Evolutionary conservation across 2,113 vertebrate species (phyloP), one percentile per base, ranked within the genome.

Genomic region (Microtus ochrogaster): DNA sequence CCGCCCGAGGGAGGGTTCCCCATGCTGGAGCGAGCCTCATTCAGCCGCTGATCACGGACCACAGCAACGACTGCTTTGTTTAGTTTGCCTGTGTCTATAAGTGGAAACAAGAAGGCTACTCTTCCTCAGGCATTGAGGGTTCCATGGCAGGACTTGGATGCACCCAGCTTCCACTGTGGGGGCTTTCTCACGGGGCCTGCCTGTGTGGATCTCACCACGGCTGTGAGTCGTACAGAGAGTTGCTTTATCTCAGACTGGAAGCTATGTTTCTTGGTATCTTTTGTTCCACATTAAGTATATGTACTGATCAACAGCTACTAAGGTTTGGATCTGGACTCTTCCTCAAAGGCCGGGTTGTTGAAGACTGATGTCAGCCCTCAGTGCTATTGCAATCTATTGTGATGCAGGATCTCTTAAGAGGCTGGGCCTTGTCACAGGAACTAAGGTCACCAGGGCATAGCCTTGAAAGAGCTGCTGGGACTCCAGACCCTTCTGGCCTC

Each of bases 131-230:
- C 58, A 17, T 41, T 4, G 0, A 0, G 33, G 36, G 14, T 47
- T n/a, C 65, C 63, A 7, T 14, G 58, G 47, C 24, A 52, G 33
- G 58, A 17, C 4, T 21, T 10, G 2, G 39, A 33, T 58, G 19
- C 24, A n/a, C 73, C 8, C 16, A 3, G 74, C 24, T 19, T 5
- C 14, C 5, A 14, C 0, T 1, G 6, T 4, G 0, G 3, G 13
- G 26, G 30, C 22, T 14, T n/a, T 16, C 47, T 10, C 5, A 2
- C 3, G 0, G 39, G 52, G 47, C 58, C 30, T 10, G 0, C 5
- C 28, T 13, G 1, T 17, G 24, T 24, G 14, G 39, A 12, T n/a
- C 81, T 65, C 44, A 2, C 52, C 0, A 17, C 3, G 3, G 14
- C 76, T 4, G 2, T n/a, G 30, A 39, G n/a, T 13, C 3, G 30